Base-by-base conservation (phyloP, 2,888 invertebrate species). In the Gastracanthus pulcherrimus region DNA sequence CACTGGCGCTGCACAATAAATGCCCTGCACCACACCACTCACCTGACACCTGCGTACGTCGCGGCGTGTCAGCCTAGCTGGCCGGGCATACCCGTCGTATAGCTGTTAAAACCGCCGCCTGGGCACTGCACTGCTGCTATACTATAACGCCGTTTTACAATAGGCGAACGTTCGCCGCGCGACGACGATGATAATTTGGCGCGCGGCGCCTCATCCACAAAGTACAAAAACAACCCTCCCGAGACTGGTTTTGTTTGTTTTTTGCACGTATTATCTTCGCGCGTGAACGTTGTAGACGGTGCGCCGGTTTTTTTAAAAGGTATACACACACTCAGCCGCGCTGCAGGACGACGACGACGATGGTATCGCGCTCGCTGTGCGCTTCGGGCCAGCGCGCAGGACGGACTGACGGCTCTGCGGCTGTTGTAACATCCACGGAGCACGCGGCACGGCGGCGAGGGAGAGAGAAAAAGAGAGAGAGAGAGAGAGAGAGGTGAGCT, bases 351-450 rank as follows among this genome's bases (percentile, higher is more conserved):
- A 26, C 4, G 58, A 11, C 3, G 55, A 9, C 9, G 55, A 1
- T 11, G n/a, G 26, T 34, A 34, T n/a, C 62, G 34, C 62, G 66
- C 19, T 9, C 36, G 3, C 19, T 34, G 64, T 76, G 76, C 76
- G 76, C 71, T 51, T n/a, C 67, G 76, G 7, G 34, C 29, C 48
- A 77, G 81, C 76, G 81, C 76, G 51, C 81, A 69, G 76, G 67
- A 81, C 72, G 66, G 72, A 81, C 81, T 81, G 81, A 60, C 58
- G 58, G n/a, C 29, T n/a, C n/a, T n/a, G n/a, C n/a, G n/a, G n/a
- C 48, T n/a, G 62, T 64, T 55, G 64, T 41, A 60, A 26, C 69
- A 34, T 31, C 48, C 38, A 19, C 69, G 7, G 66, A 19, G 45
- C 51, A 29, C 55, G 29, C 16, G 45, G 41, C 29, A 26, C 55